Evolutionary conservation across 1,140 invertebrate species (phyloP).

Genomic region (Ptiloglossa arizonensis): DNA sequence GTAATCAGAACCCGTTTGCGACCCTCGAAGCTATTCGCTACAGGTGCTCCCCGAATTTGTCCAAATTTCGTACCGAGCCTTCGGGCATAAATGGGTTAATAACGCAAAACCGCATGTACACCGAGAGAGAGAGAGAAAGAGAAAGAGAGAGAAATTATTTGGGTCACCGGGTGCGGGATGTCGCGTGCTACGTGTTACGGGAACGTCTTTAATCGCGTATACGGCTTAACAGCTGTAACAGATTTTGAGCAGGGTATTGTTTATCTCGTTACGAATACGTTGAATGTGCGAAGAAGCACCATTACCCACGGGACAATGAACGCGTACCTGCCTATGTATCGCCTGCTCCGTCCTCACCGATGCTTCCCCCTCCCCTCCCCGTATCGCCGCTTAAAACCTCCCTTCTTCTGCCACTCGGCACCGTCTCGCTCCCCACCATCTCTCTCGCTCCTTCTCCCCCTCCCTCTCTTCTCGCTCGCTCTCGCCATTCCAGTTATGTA

Average conservation of each 20-base stretch:
- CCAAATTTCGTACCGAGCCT: neutral
- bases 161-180: constrained; percentile 15
- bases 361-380: constrained; percentile 9
- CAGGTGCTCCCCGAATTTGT: neutral
- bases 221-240: constrained; percentile 42
- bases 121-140: too few relatives aligned
- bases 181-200: constrained; percentile 23
- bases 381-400: neutral
- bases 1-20: too few relatives aligned
- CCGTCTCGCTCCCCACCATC: neutral
- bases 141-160: constrained; percentile 5
- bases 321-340: constrained; percentile 33
- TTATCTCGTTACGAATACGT: constrained; percentile 62
- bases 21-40: too few relatives aligned
- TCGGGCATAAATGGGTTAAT: constrained; percentile 12
- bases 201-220: constrained; percentile 49
- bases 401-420: neutral
- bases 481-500: constrained; percentile 59
- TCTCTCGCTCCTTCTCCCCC: neutral
- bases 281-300: constrained; percentile 53
- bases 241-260: constrained; percentile 51
- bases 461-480: constrained; percentile 36
- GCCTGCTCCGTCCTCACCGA: constrained; percentile 20
- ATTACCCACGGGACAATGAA: constrained; percentile 57
- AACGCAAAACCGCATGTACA: constrained; percentile 4